Conservation (phyloP, 2,888 invertebrate species). For the Monochamus alternatus region DNA sequence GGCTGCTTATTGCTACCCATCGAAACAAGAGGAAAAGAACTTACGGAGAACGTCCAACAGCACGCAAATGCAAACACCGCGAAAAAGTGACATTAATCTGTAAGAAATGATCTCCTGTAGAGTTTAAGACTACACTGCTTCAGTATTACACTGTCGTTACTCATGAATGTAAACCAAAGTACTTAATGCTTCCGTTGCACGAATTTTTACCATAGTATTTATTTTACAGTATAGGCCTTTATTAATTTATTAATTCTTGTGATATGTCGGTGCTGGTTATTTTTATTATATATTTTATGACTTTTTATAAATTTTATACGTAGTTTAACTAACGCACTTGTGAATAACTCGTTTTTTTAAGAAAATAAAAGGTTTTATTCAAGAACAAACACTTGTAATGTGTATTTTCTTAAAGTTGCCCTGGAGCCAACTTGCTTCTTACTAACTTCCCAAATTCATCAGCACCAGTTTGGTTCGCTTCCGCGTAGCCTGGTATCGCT, state of each 20-base stretch:
- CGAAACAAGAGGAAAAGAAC: slow-evolving; percentile 85
- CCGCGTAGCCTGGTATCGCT: slow-evolving; percentile 74
- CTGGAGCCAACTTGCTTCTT: slow-evolving; percentile 72
- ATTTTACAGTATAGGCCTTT: slow-evolving; percentile 20
- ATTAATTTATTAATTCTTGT: slow-evolving; percentile 30
- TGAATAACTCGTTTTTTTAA: slow-evolving; percentile 16
- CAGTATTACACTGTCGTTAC: slow-evolving; percentile 45
- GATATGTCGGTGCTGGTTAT: slow-evolving; percentile 35
- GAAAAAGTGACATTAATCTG: slow-evolving; percentile 13
- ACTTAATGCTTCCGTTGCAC: slow-evolving; percentile 30
- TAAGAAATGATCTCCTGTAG: background rate
- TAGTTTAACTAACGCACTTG: background rate
- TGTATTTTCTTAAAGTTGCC: slow-evolving; percentile 59
- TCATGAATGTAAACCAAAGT: slow-evolving; percentile 50
- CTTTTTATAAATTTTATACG: background rate
- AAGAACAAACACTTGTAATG: background rate
- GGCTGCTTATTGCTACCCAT: slow-evolving; percentile 88
- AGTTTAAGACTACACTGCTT: slow-evolving; percentile 24
- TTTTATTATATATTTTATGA: slow-evolving; percentile 8
- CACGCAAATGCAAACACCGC: slow-evolving; percentile 52
- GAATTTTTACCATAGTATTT: slow-evolving; percentile 34
- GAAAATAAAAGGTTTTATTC: background rate
- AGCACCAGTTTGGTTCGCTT: slow-evolving; percentile 76
- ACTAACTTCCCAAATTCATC: slow-evolving; percentile 75
- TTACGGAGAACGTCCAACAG: slow-evolving; percentile 74